Percentiles rank a stretch among this genome's conserved stretches.
Evolutionary conservation across 2,888 invertebrate genomes (phyloP).

Genomic region (Timema cristinae): DNA sequence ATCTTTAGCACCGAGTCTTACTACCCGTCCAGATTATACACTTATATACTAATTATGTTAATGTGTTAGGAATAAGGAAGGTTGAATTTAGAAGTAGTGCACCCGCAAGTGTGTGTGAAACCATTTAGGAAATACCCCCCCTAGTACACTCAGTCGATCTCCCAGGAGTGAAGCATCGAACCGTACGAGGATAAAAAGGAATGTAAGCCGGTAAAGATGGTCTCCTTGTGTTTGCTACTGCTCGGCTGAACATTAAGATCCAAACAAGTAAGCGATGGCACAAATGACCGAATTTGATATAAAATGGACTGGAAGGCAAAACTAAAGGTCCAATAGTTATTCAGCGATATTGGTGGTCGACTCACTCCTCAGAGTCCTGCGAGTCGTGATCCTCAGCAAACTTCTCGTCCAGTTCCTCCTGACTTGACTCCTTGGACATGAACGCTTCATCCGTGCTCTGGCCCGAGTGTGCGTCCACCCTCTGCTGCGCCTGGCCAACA

Average conservation of each 20-base stretch:
- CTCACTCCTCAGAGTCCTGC: slow-evolving; percentile 44
- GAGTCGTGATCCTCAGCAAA: slow-evolving; percentile 33
- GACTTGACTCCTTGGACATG: slow-evolving; percentile 52
- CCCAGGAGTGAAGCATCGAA: no score
- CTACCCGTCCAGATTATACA: no score
- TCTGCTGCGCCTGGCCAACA: slow-evolving; percentile 18
- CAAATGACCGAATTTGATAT: background rate
- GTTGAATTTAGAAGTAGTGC: no score
- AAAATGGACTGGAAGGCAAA: background rate
- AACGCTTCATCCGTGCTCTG: slow-evolving; percentile 53
- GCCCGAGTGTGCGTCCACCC: slow-evolving; percentile 43
- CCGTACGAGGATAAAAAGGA: no score
- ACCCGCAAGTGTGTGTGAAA: background rate
- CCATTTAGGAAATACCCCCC: slow-evolving; percentile 9
- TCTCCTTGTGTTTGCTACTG: background rate
- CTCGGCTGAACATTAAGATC: background rate
- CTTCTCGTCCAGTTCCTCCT: slow-evolving; percentile 48
- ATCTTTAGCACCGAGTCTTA: no score
- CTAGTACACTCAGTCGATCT: background rate
- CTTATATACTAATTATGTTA: no score
- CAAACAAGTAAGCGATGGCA: background rate
- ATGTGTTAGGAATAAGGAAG: no score
- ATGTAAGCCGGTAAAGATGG: no score
- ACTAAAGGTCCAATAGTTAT: background rate
- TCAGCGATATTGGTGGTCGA: slow-evolving; percentile 12